phyloP scores from a whole-genome alignment of 2,113 vertebrate genomes.

The Thinocorus orbignyianus region DNA sequence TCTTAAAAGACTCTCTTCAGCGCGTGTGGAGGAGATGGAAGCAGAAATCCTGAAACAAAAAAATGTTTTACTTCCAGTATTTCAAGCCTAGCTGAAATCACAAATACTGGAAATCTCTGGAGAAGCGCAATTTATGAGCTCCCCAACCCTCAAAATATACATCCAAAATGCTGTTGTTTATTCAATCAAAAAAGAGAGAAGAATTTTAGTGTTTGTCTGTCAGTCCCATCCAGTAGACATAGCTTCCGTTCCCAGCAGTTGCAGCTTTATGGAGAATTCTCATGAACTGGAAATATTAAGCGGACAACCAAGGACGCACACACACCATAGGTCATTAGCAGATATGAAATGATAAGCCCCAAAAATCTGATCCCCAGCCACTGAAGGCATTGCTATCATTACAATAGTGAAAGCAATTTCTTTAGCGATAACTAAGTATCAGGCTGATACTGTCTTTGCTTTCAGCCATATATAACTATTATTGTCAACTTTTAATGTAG shows the following conservation, averaged over 20 bases:
- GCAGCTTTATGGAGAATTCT: background rate
- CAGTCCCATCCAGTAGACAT: background rate
- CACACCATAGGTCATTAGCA: background rate
- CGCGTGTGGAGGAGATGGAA: background rate
- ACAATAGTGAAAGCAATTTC: background rate
- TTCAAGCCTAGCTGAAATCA: background rate
- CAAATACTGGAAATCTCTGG: background rate
- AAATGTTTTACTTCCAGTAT: background rate
- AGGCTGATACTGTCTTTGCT: background rate
- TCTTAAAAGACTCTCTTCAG: background rate
- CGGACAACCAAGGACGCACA: background rate
- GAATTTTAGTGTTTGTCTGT: background rate
- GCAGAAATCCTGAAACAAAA: background rate
- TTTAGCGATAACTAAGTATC: background rate
- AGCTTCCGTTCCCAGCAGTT: background rate
- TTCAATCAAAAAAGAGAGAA: background rate
- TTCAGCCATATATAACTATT: background rate
- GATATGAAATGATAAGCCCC: background rate
- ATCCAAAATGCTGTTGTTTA: background rate
- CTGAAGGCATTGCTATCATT: background rate
- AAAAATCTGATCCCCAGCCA: background rate
- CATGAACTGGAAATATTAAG: background rate
- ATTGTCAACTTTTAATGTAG: background rate
- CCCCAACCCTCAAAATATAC: background rate
- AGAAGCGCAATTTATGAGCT: background rate